Base-by-base conservation (phyloP, 2,888 invertebrate genomes). In the Drosophila niveifrons region DNA sequence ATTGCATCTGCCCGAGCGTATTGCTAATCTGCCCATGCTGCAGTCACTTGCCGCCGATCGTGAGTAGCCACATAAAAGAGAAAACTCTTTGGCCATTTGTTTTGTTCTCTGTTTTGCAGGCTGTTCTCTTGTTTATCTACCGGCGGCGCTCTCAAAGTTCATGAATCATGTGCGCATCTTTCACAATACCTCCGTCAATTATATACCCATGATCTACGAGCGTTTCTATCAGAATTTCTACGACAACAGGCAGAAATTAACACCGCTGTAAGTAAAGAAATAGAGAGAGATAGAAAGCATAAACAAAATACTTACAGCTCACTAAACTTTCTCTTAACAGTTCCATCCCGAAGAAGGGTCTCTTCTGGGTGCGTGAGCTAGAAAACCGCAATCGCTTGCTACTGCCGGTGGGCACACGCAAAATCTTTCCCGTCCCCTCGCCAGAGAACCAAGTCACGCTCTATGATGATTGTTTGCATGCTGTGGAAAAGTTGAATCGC, bases 171-270 rank as follows among this genome's bases (percentile, higher is more conserved):
- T 92, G 59, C 90, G 92, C 64, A 91, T 92, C 66, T 92, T 92
- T 72, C 92, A 92, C 75, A 92, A 92, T 76, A 84, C 90, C 39
- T 79, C 88, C 46, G 85, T 92, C 39, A 92, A 91, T 31, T 92
- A 92, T 74, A 90, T 92, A 74, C 92, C 92, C 36, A 90, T 92
- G 80, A 75, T 90, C 28, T 92, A 92, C 65, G 92, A 92, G 65
- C 89, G 89, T 18, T 91, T 91, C 81, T 91, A 91, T 68, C 90
- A 90, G 65, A 90, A 80, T 58, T 92, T 91, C 68, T 92, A 91
- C 76, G 92, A 92, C 28, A 88, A 90, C 48, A 80, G 91, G 2
- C 86, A 90, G 43, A 89, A 88, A 36, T 66, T 73, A 7, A 78
- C 84, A 47, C 84, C 89, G 65, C 90, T 90, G 92, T 92, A 80